Conservation (phyloP, 2,888 invertebrate genomes). For the Thyatira batis region DNA sequence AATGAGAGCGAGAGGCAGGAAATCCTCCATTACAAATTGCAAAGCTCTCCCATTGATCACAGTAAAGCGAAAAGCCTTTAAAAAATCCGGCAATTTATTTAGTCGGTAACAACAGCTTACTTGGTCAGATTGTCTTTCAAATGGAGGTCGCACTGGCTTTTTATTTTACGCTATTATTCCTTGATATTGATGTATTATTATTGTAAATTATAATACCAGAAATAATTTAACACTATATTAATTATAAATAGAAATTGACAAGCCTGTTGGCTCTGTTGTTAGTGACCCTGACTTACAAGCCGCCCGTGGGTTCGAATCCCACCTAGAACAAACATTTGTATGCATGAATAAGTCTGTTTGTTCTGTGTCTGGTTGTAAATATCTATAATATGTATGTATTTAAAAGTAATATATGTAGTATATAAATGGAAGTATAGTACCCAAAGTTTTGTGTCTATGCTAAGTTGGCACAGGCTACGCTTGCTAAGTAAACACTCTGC, state of each 20-base stretch:
- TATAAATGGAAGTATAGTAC: constrained; percentile 13
- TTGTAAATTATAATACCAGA: constrained; percentile 16
- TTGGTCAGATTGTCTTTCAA: constrained; percentile 31
- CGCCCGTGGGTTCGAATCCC: too few relatives aligned
- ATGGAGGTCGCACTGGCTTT: constrained; percentile 6
- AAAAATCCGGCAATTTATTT: constrained; percentile 78
- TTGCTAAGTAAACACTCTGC: constrained; percentile 25
- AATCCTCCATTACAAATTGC: constrained; percentile 70
- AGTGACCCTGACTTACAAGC: too few relatives aligned
- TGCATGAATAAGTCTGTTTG: too few relatives aligned
- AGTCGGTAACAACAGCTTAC: constrained; percentile 64
- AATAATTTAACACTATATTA: too few relatives aligned
- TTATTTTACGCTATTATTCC: not conserved
- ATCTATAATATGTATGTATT: too few relatives aligned
- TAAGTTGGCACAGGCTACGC: constrained; percentile 16
- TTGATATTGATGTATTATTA: not conserved
- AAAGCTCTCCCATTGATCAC: constrained; percentile 77
- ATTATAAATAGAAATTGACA: too few relatives aligned
- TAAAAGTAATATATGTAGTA: too few relatives aligned
- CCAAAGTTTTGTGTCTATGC: constrained; percentile 22
- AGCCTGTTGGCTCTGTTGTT: too few relatives aligned
- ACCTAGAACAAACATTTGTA: too few relatives aligned
- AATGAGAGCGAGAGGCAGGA: constrained; percentile 45
- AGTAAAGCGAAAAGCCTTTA: constrained; percentile 74
- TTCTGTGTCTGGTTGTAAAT: too few relatives aligned